Evolutionary conservation across 2,797 vertebrate genomes (phyloP).

Genomic region (Melopsittacus undulatus): DNA sequence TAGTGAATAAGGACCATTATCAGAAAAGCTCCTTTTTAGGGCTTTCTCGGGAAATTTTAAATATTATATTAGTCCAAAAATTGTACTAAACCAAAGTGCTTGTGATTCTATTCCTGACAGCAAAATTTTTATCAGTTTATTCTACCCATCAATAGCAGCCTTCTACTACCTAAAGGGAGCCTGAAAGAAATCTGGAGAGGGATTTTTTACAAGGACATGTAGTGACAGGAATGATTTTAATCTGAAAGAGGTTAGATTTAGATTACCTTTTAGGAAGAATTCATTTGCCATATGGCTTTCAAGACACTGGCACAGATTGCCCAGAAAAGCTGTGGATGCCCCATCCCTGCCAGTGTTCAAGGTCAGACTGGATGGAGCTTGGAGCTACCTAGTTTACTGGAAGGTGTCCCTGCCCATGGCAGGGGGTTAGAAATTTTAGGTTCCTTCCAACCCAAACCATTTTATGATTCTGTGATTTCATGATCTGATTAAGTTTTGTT

Average conservation of each 20-base stretch:
- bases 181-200: background rate
- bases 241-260: background rate
- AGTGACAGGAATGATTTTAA: background rate
- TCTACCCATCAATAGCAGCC: background rate
- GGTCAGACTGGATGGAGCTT: background rate
- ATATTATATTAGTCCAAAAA: background rate
- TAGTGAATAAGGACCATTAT: background rate
- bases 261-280: background rate
- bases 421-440: background rate
- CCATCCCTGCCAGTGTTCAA: background rate
- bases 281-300: background rate
- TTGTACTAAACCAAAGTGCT: background rate
- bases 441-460: background rate
- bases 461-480: background rate
- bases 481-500: background rate
- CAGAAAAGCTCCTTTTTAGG: background rate
- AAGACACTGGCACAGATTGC: background rate
- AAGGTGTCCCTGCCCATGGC: background rate
- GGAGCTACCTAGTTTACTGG: background rate
- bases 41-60: background rate
- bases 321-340: background rate
- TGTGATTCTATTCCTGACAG: background rate
- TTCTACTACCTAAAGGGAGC: background rate
- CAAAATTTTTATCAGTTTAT: background rate
- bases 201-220: background rate